These are phyloP conservation scores for Xiphias gladius DNA, from an alignment of 2,113 vertebrate genomes.

Conservation along the genomic window DNA sequence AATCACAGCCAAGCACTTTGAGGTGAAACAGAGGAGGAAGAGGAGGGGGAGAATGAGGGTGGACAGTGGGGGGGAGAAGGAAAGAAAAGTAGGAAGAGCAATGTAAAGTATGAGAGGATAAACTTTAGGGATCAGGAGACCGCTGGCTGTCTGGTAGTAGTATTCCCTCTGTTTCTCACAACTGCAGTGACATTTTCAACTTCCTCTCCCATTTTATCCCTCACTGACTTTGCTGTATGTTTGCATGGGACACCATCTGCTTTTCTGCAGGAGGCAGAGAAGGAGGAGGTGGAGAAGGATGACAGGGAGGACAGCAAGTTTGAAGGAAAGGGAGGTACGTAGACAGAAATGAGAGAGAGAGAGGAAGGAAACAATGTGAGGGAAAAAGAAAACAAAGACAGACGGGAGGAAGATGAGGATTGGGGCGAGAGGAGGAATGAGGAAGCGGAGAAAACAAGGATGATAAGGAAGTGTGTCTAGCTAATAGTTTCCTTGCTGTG, in stretches of 20 bases:
- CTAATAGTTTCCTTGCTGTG: slow-evolving; percentile 44
- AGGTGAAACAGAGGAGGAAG: slow-evolving; percentile 21
- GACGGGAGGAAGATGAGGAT: slow-evolving; percentile 8
- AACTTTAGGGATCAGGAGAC: slow-evolving; percentile 35
- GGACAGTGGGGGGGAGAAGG: not conserved
- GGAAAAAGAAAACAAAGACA: not conserved
- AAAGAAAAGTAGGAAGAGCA: not conserved
- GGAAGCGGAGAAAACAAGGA: not conserved
- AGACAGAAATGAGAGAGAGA: not conserved
- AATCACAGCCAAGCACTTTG: slow-evolving; percentile 27
- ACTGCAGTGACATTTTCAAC: slow-evolving; percentile 61
- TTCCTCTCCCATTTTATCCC: slow-evolving; percentile 64
- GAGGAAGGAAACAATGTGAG: not conserved
- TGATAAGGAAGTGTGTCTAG: slow-evolving; percentile 28
- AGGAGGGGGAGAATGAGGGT: not conserved
- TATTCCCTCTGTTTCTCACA: slow-evolving; percentile 50
- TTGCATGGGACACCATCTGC: slow-evolving; percentile 44
- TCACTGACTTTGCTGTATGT: slow-evolving; percentile 49
- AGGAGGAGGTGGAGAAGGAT: slow-evolving; percentile 13
- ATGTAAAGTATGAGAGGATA: slow-evolving; percentile 13
- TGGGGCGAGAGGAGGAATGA: not conserved
- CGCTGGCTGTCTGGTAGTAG: slow-evolving; percentile 18
- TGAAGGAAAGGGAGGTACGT: not conserved
- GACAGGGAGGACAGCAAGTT: slow-evolving; percentile 1
- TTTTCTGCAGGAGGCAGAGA: slow-evolving; percentile 31